Conservation (phyloP, 2,113 vertebrate genomes). For the Myxocyprinus asiaticus region DNA sequence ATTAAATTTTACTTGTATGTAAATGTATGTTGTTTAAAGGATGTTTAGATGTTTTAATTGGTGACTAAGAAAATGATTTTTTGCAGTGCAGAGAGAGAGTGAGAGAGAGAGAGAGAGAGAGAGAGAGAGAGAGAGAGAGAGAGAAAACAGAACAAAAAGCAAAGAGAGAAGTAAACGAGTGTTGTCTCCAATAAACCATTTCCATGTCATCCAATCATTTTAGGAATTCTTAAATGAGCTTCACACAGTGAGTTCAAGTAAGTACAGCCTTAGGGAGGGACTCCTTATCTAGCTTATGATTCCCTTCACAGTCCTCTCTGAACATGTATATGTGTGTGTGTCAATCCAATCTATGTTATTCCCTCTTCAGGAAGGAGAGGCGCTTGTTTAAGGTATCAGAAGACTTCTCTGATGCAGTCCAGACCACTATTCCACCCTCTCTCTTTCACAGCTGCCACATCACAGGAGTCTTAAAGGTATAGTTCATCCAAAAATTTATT, state of each 20-base stretch:
- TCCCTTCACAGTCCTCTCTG: constrained; percentile 3
- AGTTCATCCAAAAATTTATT: constrained; percentile 10
- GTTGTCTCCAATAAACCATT: constrained; percentile 1
- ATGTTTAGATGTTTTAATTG: too few species aligned
- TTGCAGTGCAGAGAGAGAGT: too few species aligned
- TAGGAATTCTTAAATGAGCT: constrained; percentile 28
- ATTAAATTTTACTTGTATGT: too few species aligned
- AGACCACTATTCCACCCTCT: constrained; percentile 35
- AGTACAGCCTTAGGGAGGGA: constrained; percentile 18
- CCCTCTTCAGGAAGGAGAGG: constrained; percentile 43
- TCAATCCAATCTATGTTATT: too few species aligned
- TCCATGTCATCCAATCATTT: not conserved
- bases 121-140: not conserved
- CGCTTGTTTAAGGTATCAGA: constrained; percentile 46
- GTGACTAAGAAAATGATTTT: too few species aligned
- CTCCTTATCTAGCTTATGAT: constrained; percentile 21
- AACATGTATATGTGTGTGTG: constrained; percentile 7
- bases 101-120: too few species aligned
- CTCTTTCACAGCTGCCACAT: constrained; percentile 49
- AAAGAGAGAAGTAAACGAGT: too few species aligned
- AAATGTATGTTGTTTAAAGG: too few species aligned
- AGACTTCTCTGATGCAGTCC: constrained; percentile 45
- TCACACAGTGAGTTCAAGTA: constrained; percentile 12
- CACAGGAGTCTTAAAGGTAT: constrained; percentile 40
- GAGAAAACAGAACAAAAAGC: too few species aligned